These are phyloP conservation scores for Petaurus breviceps DNA, from an alignment of 2,113 vertebrate genomes.

Conservation along the genomic window DNA sequence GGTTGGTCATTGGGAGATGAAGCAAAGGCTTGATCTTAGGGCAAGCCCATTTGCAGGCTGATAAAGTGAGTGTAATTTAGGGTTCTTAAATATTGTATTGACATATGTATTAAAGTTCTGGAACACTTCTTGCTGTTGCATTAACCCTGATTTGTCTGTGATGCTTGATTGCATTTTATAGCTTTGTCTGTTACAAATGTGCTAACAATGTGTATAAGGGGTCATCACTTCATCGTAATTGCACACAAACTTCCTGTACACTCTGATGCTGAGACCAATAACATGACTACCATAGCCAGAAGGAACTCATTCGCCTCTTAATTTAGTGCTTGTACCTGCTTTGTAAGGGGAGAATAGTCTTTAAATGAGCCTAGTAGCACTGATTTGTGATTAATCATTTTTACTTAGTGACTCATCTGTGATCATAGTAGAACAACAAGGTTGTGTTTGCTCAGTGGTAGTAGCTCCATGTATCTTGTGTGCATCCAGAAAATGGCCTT, in stretches of 20 bases:
- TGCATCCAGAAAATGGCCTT: slow-evolving; percentile 82
- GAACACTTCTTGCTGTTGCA: slow-evolving; percentile 79
- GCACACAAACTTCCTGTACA: slow-evolving; percentile 82
- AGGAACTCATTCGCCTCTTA: slow-evolving; percentile 87
- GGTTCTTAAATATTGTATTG: slow-evolving; percentile 73
- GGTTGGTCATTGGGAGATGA: slow-evolving; percentile 67
- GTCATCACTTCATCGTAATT: slow-evolving; percentile 85
- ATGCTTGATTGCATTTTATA: slow-evolving; percentile 84
- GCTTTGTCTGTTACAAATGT: slow-evolving; percentile 85
- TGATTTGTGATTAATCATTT: slow-evolving; percentile 87
- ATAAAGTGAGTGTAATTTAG: slow-evolving; percentile 81
- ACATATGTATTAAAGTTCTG: slow-evolving; percentile 80
- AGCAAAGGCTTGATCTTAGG: slow-evolving; percentile 68
- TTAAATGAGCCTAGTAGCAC: slow-evolving; percentile 86
- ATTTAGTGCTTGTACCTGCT: slow-evolving; percentile 81
- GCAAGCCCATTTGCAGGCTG: slow-evolving; percentile 79
- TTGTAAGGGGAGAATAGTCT: slow-evolving; percentile 82
- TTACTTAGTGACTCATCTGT: slow-evolving; percentile 86
- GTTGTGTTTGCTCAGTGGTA: slow-evolving; percentile 83
- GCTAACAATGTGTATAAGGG: slow-evolving; percentile 81
- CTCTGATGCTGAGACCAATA: slow-evolving; percentile 79
- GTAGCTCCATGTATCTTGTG: slow-evolving; percentile 84
- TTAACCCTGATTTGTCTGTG: slow-evolving; percentile 84
- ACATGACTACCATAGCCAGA: slow-evolving; percentile 81
- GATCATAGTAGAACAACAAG: slow-evolving; percentile 84